phyloP scores from a whole-genome alignment of 1,140 invertebrate genomes.

The Panagrolaimus sp. region DNA sequence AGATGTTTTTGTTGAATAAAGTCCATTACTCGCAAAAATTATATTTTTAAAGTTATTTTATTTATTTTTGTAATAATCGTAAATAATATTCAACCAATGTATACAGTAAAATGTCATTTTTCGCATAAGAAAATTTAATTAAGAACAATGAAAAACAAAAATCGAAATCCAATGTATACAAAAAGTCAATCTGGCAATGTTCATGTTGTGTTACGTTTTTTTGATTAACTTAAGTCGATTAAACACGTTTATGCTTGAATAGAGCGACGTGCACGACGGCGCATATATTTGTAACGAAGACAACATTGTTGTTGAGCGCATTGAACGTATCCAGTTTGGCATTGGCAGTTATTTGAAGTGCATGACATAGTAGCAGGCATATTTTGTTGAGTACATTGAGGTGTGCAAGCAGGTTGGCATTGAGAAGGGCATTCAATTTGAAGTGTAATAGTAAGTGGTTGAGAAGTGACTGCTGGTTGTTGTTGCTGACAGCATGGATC shows the following conservation, averaged over 20 bases:
- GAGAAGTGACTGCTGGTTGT: not conserved
- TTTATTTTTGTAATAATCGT: too few species aligned
- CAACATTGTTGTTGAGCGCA: slow-evolving; percentile 17
- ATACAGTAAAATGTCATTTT: too few species aligned
- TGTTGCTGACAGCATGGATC: slow-evolving; percentile 5
- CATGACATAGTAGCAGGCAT: slow-evolving; percentile 13
- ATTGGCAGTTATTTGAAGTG: slow-evolving; percentile 5
- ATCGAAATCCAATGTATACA: too few species aligned
- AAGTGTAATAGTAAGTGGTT: not conserved
- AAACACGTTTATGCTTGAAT: not conserved
- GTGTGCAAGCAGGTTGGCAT: not conserved
- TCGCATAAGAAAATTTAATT: too few species aligned
- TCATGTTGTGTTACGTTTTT: too few species aligned
- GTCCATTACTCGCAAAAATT: too few species aligned
- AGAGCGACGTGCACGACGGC: not conserved
- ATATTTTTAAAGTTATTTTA: too few species aligned
- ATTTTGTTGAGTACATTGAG: slow-evolving; percentile 4
- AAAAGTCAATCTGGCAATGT: too few species aligned
- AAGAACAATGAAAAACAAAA: too few species aligned
- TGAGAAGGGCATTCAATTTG: not conserved
- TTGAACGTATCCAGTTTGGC: slow-evolving; percentile 15
- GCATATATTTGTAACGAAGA: slow-evolving; percentile 10
- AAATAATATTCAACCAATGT: too few species aligned
- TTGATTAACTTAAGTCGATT: too few species aligned
- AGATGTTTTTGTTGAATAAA: too few species aligned